Percentiles rank a stretch among this genome's conserved stretches.
phyloP scores from a whole-genome alignment of 2,797 vertebrate species.

The Myotis planiceps region DNA sequence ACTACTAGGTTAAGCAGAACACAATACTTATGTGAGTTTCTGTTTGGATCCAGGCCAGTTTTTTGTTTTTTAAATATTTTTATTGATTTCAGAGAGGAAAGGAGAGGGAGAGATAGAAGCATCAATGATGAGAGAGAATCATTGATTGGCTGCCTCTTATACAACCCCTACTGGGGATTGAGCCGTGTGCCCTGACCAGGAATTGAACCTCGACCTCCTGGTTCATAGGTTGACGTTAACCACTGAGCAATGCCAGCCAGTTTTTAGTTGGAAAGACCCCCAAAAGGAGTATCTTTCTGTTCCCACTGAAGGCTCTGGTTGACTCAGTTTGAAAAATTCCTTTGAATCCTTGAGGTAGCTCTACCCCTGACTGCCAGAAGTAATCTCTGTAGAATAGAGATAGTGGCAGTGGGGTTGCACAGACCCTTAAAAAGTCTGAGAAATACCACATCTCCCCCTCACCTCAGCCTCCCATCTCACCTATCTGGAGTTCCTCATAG shows the following conservation, averaged over 20 bases:
- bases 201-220: no score
- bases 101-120: no score
- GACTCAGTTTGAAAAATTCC: not conserved
- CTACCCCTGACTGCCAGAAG: not conserved
- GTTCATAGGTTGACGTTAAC: no score
- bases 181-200: no score
- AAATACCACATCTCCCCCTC: not conserved
- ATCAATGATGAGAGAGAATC: no score
- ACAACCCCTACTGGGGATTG: no score
- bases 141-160: no score
- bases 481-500: not conserved
- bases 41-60: not conserved
- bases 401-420: not conserved
- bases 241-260: no score
- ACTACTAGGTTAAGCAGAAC: not conserved
- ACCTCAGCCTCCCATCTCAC: not conserved
- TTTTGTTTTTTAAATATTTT: not conserved
- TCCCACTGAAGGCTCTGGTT: not conserved
- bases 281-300: not conserved
- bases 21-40: not conserved
- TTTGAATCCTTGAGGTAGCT: not conserved
- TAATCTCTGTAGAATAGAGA: not conserved
- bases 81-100: no score
- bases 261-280: not conserved
- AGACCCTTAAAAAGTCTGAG: not conserved